These are phyloP conservation scores for Sceliomorpha sp. DNA, from an alignment of 2,888 invertebrate genomes.

Conservation along the genomic window DNA sequence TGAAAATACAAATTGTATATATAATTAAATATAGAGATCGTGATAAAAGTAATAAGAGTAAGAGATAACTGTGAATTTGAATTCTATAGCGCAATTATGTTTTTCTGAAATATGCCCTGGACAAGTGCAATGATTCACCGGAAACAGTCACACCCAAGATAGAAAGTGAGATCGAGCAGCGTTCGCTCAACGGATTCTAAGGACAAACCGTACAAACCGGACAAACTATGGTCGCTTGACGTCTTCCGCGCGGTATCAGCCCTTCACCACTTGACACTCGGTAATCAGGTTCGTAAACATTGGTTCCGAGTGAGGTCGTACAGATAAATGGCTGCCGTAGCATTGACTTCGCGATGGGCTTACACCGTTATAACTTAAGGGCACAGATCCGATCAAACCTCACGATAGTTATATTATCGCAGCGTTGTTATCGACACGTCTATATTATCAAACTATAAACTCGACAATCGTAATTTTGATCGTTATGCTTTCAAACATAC, in stretches of 20 bases:
- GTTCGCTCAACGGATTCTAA: background rate
- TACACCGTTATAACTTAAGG: conserved; percentile 49
- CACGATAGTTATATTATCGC: conserved; percentile 43
- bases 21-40: no score
- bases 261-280: conserved; percentile 42
- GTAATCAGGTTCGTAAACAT: conserved; percentile 47
- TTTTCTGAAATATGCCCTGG: background rate
- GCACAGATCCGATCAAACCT: conserved; percentile 41
- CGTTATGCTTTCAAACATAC: conserved; percentile 21
- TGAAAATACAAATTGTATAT: no score
- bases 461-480: conserved; percentile 27
- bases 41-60: no score
- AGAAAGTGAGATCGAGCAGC: conserved; percentile 39
- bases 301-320: conserved; percentile 28
- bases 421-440: conserved; percentile 44
- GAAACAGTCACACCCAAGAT: conserved; percentile 42
- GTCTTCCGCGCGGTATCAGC: conserved; percentile 22
- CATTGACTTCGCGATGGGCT: conserved; percentile 39
- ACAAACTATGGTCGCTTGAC: background rate
- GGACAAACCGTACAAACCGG: background rate
- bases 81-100: no score
- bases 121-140: conserved; percentile 27
- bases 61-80: no score
- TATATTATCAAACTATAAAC: conserved; percentile 38
- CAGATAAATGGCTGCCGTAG: conserved; percentile 46